phyloP scores from a whole-genome alignment of 1,140 invertebrate species.

The Leptinotarsa lineolata region DNA sequence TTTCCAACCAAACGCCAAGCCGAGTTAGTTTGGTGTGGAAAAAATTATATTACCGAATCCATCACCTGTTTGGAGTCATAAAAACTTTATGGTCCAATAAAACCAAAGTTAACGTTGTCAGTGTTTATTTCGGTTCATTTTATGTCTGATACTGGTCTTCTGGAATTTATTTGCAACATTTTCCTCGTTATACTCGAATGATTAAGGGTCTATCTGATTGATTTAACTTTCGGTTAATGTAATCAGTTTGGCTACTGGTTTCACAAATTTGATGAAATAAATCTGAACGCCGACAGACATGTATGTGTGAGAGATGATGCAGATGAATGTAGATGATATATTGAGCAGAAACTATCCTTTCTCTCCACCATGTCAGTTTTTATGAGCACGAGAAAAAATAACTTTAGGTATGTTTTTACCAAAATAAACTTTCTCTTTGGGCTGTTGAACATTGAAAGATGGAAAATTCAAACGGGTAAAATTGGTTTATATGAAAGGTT shows the following conservation, averaged over 20 bases:
- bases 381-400: too few relatives aligned
- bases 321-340: too few relatives aligned
- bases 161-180: neutral
- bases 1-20: neutral
- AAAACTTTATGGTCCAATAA: slow-evolving; percentile 21
- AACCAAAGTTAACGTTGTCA: slow-evolving; percentile 9
- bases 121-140: slow-evolving; percentile 16
- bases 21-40: neutral
- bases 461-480: too few relatives aligned
- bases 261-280: too few relatives aligned
- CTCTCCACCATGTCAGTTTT: too few relatives aligned
- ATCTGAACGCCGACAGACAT: too few relatives aligned
- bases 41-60: slow-evolving; percentile 1
- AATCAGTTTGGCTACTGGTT: neutral
- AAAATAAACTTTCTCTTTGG: too few relatives aligned
- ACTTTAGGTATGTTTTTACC: too few relatives aligned
- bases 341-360: too few relatives aligned
- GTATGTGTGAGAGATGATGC: too few relatives aligned
- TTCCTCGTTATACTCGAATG: neutral
- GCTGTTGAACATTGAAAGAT: too few relatives aligned
- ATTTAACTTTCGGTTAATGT: neutral
- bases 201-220: neutral
- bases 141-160: slow-evolving; percentile 2
- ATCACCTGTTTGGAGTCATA: slow-evolving; percentile 5
- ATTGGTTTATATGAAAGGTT: too few relatives aligned